Evolutionary conservation across 2,888 invertebrate genomes (phyloP), one percentile per base, ranked within the genome.

Genomic region (Papilio demoleus): DNA sequence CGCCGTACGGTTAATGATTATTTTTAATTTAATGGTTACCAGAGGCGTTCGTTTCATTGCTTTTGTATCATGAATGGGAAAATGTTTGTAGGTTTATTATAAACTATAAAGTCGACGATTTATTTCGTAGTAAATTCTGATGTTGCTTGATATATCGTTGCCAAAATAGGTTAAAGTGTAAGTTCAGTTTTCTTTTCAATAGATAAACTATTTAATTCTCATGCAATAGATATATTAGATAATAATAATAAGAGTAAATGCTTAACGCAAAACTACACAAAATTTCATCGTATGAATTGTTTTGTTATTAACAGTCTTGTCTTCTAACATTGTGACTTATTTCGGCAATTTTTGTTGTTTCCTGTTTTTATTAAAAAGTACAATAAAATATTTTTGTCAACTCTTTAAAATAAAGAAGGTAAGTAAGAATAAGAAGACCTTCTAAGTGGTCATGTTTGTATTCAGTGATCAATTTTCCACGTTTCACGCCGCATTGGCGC

Each of bases 381-480:
- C 1, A 22, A 3, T 22, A 22, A 22, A 47, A 6, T 47, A 0
- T 47, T 47, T 47, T 47, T 12, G 27, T 2, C 14, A 8, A 14
- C 53, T 31, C 8, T 12, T 2, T 31, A 31, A 56, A 31, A 31
- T 31, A 17, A 56, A 56, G 17, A n/a, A 27, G 14, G 27, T 5
- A 22, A 24, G 22, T 53, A 12, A 56, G 17, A 27, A 56, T 53
- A 17, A 56, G 38, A 40, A 56, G 17, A 24, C 53, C 24, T 38
- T 47, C 19, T 11, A 14, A 53, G 31, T 22, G 64, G 17, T 36
- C 19, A 47, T 67, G 68, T 64, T 59, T 50, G 38, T 42, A 50
- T 40, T 31, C 67, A 67, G 19, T 68, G 68, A 59, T 64, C 45
- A 64, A 68, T 68, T 68, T 64, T 47, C 31, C 50, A 53, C 67